Conservation (phyloP, 37 sponge, comb jelly and placozoan genomes). For the Theonella swinhoei region DNA sequence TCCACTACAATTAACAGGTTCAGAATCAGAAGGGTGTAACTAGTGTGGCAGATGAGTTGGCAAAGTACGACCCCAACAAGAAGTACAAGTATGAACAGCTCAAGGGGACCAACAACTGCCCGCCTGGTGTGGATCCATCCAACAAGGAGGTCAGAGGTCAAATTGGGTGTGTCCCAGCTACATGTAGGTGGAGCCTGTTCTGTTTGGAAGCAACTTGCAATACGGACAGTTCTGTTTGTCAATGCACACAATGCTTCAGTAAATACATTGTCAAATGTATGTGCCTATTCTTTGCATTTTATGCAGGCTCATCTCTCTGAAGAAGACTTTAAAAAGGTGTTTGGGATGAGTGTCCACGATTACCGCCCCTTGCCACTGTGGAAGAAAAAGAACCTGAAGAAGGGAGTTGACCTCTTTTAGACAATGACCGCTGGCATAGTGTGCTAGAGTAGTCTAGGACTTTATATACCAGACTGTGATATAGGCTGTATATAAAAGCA, state of each 20-base stretch:
- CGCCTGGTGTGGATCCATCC: conserved; percentile 83
- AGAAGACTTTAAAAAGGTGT: conserved; percentile 76
- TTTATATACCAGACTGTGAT: too few species aligned
- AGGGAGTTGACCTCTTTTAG: conserved; percentile 73
- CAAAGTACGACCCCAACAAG: conserved; percentile 33
- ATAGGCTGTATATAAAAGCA: too few species aligned
- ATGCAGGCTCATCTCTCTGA: conserved; percentile 50
- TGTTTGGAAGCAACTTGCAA: neutral
- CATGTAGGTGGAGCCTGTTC: neutral
- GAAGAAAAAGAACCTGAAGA: conserved; percentile 91
- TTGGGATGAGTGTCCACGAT: conserved; percentile 75
- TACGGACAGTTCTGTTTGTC: neutral
- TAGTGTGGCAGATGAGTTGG: conserved; percentile 7
- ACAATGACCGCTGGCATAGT: too few species aligned
- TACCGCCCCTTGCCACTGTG: conserved; percentile 84
- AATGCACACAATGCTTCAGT: too few species aligned
- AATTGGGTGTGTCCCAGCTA: neutral
- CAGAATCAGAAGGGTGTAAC: conserved; percentile 1
- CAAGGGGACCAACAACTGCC: conserved; percentile 42
- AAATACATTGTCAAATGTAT: too few species aligned
- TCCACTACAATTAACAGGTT: too few species aligned
- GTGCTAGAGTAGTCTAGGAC: too few species aligned
- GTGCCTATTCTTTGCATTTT: neutral
- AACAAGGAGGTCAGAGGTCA: conserved; percentile 76
- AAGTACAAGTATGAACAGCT: conserved; percentile 43